These are phyloP conservation scores for Crematogaster levior DNA, from an alignment of 2,888 invertebrate species.

Conservation along the genomic window DNA sequence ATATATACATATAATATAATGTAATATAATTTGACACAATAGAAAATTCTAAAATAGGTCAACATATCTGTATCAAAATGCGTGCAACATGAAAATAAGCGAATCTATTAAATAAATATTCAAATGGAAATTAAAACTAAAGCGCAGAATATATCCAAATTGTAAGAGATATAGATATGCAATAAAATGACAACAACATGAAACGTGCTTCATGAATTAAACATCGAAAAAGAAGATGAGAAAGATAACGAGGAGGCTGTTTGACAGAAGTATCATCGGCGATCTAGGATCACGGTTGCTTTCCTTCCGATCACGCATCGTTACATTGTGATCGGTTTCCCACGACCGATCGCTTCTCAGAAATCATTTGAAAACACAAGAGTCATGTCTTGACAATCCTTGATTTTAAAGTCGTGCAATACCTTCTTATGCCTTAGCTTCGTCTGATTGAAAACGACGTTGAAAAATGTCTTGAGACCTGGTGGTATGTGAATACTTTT, in stretches of 20 bases:
- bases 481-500: background rate
- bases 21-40: background rate
- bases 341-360: slow-evolving; percentile 16
- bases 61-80: background rate
- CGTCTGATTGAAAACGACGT: background rate
- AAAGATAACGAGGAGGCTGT: background rate
- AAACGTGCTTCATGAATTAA: slow-evolving; percentile 34
- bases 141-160: background rate
- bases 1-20: background rate
- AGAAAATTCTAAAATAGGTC: background rate
- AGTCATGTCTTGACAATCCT: background rate
- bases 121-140: slow-evolving; percentile 15
- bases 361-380: background rate
- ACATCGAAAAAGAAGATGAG: slow-evolving; percentile 5
- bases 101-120: slow-evolving; percentile 3
- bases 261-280: slow-evolving; percentile 6
- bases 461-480: background rate
- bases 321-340: background rate
- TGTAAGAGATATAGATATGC: slow-evolving; percentile 14
- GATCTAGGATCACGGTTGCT: slow-evolving; percentile 19
- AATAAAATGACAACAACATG: slow-evolving; percentile 16
- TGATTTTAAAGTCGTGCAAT: background rate
- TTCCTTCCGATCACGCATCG: slow-evolving; percentile 19
- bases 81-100: background rate
- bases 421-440: background rate